A percentile compares a stretch with the other conserved stretches of the same genome.
phyloP scores from a whole-genome alignment of 35 echinoderm and acorn worm species.

The Stichopus chloronotus region DNA sequence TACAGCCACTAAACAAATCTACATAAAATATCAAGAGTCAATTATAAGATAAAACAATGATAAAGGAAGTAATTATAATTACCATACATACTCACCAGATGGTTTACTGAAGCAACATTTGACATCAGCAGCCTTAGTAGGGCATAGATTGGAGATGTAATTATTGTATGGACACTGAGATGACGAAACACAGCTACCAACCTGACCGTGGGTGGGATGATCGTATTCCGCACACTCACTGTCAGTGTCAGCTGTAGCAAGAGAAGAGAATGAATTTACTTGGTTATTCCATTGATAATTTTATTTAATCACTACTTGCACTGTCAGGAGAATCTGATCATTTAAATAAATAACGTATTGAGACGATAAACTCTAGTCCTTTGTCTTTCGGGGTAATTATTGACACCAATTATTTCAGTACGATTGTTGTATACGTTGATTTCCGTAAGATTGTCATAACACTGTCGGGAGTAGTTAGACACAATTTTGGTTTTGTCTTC shows the following conservation, averaged over 20 bases:
- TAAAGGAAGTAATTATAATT: not conserved
- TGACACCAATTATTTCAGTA: too few relatives aligned
- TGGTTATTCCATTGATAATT: too few relatives aligned
- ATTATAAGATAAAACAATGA: not conserved
- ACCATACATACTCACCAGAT: not conserved
- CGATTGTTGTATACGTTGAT: too few relatives aligned
- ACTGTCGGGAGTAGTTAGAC: too few relatives aligned
- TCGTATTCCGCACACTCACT: conserved; percentile 48
- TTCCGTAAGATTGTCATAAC: too few relatives aligned
- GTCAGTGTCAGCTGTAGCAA: conserved; percentile 54
- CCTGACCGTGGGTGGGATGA: conserved; percentile 56
- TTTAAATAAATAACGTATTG: too few relatives aligned
- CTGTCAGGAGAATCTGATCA: too few relatives aligned
- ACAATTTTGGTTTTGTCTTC: too few relatives aligned
- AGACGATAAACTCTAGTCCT: too few relatives aligned
- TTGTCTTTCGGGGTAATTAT: too few relatives aligned
- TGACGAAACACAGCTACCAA: conserved; percentile 48
- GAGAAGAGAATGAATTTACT: not conserved
- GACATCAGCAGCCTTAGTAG: conserved; percentile 49
- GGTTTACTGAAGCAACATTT: conserved; percentile 40
- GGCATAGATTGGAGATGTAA: conserved; percentile 65
- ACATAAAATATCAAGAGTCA: not conserved
- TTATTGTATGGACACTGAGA: conserved; percentile 59
- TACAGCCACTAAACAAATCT: too few relatives aligned
- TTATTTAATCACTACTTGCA: too few relatives aligned